Percentiles rank a stretch among this genome's conserved stretches.
Conservation (phyloP, 2,113 vertebrate species). For the Poeciliopsis turrubarensis region DNA sequence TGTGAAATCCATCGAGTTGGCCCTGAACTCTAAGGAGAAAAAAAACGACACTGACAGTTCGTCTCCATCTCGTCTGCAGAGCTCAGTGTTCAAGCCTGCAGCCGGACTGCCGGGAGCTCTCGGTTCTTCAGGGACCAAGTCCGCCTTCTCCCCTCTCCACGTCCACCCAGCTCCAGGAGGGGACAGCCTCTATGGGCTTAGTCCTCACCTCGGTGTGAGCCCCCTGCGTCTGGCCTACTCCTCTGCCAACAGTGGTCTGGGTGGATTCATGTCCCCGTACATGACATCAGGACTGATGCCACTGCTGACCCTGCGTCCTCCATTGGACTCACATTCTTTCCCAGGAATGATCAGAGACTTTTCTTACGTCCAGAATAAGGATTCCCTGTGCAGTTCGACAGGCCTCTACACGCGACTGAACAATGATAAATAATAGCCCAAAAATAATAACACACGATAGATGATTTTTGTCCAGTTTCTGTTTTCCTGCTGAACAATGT, state of each 20-base stretch:
- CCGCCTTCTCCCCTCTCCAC: constrained; percentile 86
- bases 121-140: constrained; percentile 72
- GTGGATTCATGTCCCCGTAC: constrained; percentile 84
- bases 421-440: constrained; percentile 70
- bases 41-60: constrained; percentile 51
- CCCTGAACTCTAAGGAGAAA: constrained; percentile 80
- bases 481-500: not conserved
- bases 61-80: constrained; percentile 38
- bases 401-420: constrained; percentile 75
- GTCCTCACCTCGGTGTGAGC: constrained; percentile 80
- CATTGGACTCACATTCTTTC: constrained; percentile 81
- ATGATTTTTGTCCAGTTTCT: not conserved
- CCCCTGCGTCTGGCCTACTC: constrained; percentile 84
- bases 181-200: constrained; percentile 77
- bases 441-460: not conserved
- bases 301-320: constrained; percentile 81
- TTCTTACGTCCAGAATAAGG: constrained; percentile 81
- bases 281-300: constrained; percentile 84
- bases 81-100: not conserved
- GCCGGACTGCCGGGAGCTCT: not conserved
- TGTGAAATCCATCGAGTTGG: constrained; percentile 86
- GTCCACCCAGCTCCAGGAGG: constrained; percentile 64
- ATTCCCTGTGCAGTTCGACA: constrained; percentile 68
- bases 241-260: constrained; percentile 74
- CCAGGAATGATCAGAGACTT: constrained; percentile 83